Conservation (phyloP, 35 echinoderm and acorn worm genomes). For the Diadema setosum region DNA sequence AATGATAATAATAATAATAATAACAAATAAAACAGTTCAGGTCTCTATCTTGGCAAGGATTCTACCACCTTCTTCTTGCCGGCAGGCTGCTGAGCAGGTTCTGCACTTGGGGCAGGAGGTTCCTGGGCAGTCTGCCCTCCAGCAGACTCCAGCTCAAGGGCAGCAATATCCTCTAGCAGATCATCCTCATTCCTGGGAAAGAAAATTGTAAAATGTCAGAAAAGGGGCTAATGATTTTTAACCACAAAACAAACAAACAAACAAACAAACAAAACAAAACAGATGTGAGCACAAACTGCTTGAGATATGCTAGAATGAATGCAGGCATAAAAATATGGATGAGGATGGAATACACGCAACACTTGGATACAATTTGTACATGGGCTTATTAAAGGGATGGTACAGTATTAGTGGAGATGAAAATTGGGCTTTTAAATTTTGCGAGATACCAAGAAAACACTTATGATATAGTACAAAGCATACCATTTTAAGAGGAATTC, state of each 20-base stretch:
- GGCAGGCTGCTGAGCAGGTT: background rate
- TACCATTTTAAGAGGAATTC: too few species aligned
- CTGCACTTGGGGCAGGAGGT: background rate
- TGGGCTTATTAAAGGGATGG: too few species aligned
- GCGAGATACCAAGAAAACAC: too few species aligned
- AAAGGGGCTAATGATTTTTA: background rate
- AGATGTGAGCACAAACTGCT: background rate
- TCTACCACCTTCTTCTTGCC: background rate
- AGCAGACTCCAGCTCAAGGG: background rate
- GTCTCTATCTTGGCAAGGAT: too few species aligned
- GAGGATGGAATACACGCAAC: background rate
- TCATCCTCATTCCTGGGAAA: slow-evolving; percentile 39
- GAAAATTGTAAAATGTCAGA: background rate
- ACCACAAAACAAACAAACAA: background rate
- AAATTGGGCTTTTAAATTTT: too few species aligned
- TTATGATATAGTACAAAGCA: too few species aligned
- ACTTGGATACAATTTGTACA: too few species aligned
- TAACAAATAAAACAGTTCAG: too few species aligned
- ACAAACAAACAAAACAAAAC: background rate
- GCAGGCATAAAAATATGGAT: background rate
- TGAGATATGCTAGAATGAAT: background rate
- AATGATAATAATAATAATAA: too few species aligned
- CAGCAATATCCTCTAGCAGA: slow-evolving; percentile 16
- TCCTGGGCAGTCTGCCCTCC: background rate
- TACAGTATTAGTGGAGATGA: too few species aligned